Evolutionary conservation across 2,888 invertebrate genomes (phyloP), one percentile per base, ranked within the genome.

Genomic region (Gasteruption jaculator): DNA sequence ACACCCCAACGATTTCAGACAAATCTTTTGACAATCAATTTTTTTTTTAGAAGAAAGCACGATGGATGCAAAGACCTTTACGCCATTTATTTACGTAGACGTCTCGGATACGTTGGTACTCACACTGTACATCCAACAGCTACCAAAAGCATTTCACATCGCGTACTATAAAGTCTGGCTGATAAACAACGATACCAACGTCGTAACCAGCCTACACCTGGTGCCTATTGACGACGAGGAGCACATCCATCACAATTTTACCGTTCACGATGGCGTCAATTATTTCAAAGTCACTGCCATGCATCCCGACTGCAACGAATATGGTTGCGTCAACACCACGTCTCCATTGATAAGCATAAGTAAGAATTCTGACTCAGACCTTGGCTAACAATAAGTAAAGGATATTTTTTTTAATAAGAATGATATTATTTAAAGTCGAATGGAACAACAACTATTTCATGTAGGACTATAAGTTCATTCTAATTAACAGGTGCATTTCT

Each of bases 41-140:
- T 22, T 22, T 30, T 30, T 35, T 21, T 8, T 37, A 55, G 55
- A 31, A 3, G 43, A 49, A n/a, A 6, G 37, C 20, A 45, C 43
- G 5, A 39, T 33, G 15, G 51, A 54, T 34, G 33, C 66, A 4
- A 45, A 43, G 29, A 39, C 52, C 3, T 67, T 53, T 32, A 52
- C 47, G 32, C 67, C 68, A 20, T 71, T 71, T 50, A 49, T 62
- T 16, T 71, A 71, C 37, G 45, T 63, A 8, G 71, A 71, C 38
- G 56, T 63, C 10, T 64, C 71, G 2, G 53, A 63, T 31, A 45
- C 51, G 3, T 56, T 61, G 1, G 41, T 41, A 5, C 43, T 66
- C 5, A 47, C 50, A 1, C 45, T 71, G 26, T 57, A 64, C 32
- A 51, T 71, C 43, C 69, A 71, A 45, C 47, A 60, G n/a, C 25